phyloP scores from a whole-genome alignment of 2,888 invertebrate genomes.

The Drosophila nr. perissopoda region DNA sequence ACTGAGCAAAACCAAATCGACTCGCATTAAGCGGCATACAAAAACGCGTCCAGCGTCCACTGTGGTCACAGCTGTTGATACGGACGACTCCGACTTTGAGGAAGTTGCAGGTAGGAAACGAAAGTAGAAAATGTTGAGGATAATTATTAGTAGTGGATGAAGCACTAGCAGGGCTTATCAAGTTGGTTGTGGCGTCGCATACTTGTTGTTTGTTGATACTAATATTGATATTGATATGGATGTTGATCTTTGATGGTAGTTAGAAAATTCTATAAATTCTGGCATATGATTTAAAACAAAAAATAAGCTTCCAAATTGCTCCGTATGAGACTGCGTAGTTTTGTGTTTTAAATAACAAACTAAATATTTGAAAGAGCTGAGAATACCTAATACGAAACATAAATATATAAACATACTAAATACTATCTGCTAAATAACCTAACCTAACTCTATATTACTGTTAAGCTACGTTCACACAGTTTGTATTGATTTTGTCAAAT shows the following conservation, averaged over 20 bases:
- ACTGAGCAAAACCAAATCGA: conserved; percentile 79
- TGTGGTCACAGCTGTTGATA: conserved; percentile 83
- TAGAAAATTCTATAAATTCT: conserved; percentile 57
- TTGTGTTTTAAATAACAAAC: conserved; percentile 57
- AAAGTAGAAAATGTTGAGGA: conserved; percentile 67
- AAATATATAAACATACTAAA: conserved; percentile 31
- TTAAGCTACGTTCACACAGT: conserved; percentile 36
- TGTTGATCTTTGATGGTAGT: conserved; percentile 48
- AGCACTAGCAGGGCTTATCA: conserved; percentile 32
- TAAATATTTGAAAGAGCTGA: conserved; percentile 16
- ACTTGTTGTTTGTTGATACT: conserved; percentile 39
- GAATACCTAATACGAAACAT: conserved; percentile 3
- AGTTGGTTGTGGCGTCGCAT: conserved; percentile 68
- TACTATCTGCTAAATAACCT: conserved; percentile 43
- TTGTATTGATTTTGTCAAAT: conserved; percentile 16
- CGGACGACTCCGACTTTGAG: conserved; percentile 89
- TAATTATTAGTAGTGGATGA: conserved; percentile 13
- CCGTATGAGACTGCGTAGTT: conserved; percentile 77
- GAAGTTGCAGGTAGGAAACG: conserved; percentile 89
- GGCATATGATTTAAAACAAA: conserved; percentile 54
- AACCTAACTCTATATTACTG: conserved; percentile 33
- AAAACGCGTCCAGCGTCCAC: conserved; percentile 82
- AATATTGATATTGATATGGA: conserved; percentile 25
- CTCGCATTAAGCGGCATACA: conserved; percentile 80
- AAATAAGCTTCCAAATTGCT: conserved; percentile 74